Conservation (phyloP, 2,888 invertebrate species). For the Hydrotaea cyrtoneurina region DNA sequence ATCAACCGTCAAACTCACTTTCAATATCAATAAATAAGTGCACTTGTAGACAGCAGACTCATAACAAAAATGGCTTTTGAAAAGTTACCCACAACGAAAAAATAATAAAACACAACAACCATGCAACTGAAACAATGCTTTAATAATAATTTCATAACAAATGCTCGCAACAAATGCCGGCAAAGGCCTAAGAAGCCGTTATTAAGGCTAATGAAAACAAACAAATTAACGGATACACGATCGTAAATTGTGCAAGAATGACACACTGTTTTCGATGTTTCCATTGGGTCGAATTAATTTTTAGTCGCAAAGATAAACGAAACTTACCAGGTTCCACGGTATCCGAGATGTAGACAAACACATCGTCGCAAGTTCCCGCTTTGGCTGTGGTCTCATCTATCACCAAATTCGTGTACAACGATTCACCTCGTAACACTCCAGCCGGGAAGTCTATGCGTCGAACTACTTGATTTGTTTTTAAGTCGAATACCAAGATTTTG, state of each 20-base stretch:
- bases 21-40: constrained; percentile 35
- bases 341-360: constrained; percentile 90
- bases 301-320: too few relatives aligned
- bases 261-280: constrained; percentile 5
- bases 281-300: background rate
- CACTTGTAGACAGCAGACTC: background rate
- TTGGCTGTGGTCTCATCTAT: constrained; percentile 87
- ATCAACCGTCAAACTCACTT: constrained; percentile 24
- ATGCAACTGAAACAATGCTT: constrained; percentile 50
- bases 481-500: constrained; percentile 90
- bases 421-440: constrained; percentile 87
- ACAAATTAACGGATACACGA: constrained; percentile 14
- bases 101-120: background rate
- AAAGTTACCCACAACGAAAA: background rate
- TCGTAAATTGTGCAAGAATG: constrained; percentile 53
- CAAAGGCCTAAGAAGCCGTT: constrained; percentile 7
- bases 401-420: constrained; percentile 89
- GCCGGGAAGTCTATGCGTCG: constrained; percentile 87
- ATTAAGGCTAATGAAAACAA: constrained; percentile 36
- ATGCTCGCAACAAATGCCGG: constrained; percentile 39
- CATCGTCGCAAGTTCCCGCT: constrained; percentile 86
- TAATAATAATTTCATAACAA: constrained; percentile 23
- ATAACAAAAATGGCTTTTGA: background rate
- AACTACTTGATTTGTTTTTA: constrained; percentile 84
- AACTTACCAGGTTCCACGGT: constrained; percentile 88